Conservation (phyloP, 35 echinoderm and acorn worm species). For the Ophiothrix spiculata region DNA sequence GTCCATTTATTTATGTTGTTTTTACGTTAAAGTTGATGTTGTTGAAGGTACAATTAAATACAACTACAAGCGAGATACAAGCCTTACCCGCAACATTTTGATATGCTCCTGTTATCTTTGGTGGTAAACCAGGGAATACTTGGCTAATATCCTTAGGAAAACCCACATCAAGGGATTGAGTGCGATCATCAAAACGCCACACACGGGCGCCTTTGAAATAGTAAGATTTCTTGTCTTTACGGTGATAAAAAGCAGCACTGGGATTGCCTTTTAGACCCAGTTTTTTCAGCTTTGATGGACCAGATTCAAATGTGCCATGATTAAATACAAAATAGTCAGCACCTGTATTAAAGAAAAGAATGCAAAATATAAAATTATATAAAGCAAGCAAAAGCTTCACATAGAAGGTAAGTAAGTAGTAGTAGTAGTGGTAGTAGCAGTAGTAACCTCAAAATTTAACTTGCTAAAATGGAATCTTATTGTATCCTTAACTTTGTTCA, state of each 20-base stretch:
- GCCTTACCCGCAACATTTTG: constrained; percentile 23
- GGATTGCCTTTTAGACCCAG: background rate
- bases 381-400: no score
- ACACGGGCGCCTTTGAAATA: constrained; percentile 22
- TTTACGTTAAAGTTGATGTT: no score
- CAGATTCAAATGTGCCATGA: background rate
- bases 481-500: no score
- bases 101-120: constrained; percentile 20
- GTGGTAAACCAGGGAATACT: constrained; percentile 15
- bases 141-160: constrained; percentile 9
- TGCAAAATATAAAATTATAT: no score
- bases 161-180: background rate
- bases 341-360: no score
- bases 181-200: constrained; percentile 17
- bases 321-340: background rate
- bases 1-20: no score
- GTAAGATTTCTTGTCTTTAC: constrained; percentile 12
- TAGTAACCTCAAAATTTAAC: no score
- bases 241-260: background rate
- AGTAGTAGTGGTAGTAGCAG: no score
- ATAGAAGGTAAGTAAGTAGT: no score
- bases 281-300: background rate
- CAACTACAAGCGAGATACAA: no score
- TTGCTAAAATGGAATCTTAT: no score
- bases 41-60: no score